A percentile compares a stretch with the other conserved stretches of the same genome.
Evolutionary conservation across 2,113 vertebrate genomes (phyloP).

Genomic region (Oreochromis tanganicae): DNA sequence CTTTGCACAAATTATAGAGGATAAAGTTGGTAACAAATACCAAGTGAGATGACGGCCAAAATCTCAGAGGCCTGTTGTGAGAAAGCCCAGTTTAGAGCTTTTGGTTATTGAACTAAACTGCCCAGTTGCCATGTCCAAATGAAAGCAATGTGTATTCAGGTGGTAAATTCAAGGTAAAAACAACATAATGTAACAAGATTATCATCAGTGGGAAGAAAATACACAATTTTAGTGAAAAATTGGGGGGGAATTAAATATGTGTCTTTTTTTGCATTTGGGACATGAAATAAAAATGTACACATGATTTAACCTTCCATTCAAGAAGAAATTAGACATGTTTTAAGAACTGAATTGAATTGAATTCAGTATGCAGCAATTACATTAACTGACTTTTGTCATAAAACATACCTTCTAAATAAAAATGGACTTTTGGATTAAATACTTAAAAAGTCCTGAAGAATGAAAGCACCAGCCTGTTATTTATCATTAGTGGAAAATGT

Average conservation of each 20-base stretch:
- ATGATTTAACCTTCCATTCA: not conserved
- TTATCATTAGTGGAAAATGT: not conserved
- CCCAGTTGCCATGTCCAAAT: not conserved
- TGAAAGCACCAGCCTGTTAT: not conserved
- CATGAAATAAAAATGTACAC: not conserved
- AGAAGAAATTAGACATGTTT: not conserved
- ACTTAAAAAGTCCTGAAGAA: not conserved
- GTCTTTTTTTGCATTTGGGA: not conserved
- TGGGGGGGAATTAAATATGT: not conserved
- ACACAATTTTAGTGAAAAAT: not conserved
- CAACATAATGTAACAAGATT: not conserved
- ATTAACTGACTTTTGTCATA: not conserved
- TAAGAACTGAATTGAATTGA: not conserved
- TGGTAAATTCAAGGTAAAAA: not conserved
- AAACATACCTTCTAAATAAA: not conserved
- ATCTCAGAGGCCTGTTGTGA: not conserved
- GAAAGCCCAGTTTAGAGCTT: not conserved
- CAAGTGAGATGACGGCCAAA: not conserved
- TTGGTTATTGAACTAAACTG: not conserved
- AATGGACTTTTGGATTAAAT: not conserved
- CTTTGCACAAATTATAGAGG: not conserved
- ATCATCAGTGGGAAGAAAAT: not conserved
- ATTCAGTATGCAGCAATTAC: not conserved
- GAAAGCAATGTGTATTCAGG: not conserved
- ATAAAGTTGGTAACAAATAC: not conserved